Evolutionary conservation across 2,797 vertebrate genomes (phyloP), one percentile per base, ranked within the genome.

Genomic region (Vultur gryphus): DNA sequence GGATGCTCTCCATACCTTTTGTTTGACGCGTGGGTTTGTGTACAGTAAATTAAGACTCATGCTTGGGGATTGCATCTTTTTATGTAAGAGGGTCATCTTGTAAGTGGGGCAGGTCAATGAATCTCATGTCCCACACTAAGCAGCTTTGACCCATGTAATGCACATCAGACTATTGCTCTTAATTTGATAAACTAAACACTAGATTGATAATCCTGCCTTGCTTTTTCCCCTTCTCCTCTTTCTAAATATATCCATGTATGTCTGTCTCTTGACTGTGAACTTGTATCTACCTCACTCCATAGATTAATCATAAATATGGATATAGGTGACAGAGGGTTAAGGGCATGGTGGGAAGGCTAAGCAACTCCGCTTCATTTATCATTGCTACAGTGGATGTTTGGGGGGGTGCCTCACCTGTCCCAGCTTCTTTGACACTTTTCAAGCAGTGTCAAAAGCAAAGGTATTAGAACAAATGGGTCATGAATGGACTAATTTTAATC

Each of bases 291-390:
- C 79, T 93, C 12, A 43, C 89, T 95, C 87, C 62, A 73, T 13
- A 95, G 93, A 96, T 90, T 88, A 94, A 92, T 96, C 95, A 96
- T 97, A 96, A 95, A 97, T 97, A 92, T 95, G 93, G 87, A 91
- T 94, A 82, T 71, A 92, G 79, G 89, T 87, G 86, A 84, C 65
- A 87, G 93, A 87, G 96, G 95, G 93, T 86, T 91, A 95, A 97
- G 90, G 89, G 67, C 83, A 96, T n/a, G 62, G 78, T 6, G 6
- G 90, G 76, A 82, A 93, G 73, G 84, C 76, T 87, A 31, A 95
- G 90, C 28, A 89, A 51, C 48, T 87, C 58, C 0, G 7, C 62
- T 87, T 87, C 91, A 94, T 94, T 95, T 97, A 87, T 97, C 75
- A 95, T 92, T 81, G 52, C 49, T 83, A 37, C 29, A 59, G 31